These are phyloP conservation scores for Galerucella calmariensis DNA, from an alignment of 2,888 invertebrate genomes.

Conservation along the genomic window DNA sequence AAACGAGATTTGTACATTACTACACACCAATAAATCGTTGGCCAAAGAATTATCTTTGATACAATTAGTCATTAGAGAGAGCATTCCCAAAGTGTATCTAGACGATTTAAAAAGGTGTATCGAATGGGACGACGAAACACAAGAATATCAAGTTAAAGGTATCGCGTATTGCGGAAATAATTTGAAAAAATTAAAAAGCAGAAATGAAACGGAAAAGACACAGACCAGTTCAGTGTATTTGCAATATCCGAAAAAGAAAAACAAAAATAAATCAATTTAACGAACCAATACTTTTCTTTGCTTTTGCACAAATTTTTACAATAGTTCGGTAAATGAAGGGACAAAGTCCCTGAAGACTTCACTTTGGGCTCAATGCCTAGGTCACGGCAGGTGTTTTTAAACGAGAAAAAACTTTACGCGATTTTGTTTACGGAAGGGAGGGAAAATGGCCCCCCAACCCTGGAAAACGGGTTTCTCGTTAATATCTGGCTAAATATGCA, in stretches of 20 bases:
- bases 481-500: too few species aligned
- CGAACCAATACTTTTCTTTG: neutral
- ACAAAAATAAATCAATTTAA: neutral
- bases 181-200: conserved; percentile 39
- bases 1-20: conserved; percentile 48
- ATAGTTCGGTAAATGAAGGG: too few species aligned
- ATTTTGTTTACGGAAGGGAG: too few species aligned
- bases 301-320: too few species aligned
- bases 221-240: conserved; percentile 23
- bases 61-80: conserved; percentile 86
- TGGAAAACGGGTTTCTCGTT: too few species aligned
- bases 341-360: too few species aligned
- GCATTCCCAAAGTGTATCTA: conserved; percentile 90
- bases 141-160: conserved; percentile 96
- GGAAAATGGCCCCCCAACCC: too few species aligned
- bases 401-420: too few species aligned
- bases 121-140: conserved; percentile 95
- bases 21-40: conserved; percentile 80
- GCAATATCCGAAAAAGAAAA: conserved; percentile 20
- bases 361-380: too few species aligned
- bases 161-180: conserved; percentile 98
- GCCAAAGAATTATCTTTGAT: conserved; percentile 82
- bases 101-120: conserved; percentile 87
- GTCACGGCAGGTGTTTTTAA: too few species aligned
- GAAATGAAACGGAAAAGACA: neutral